Percentiles rank a stretch among this genome's conserved stretches.
Evolutionary conservation across 2,113 vertebrate genomes (phyloP).

Genomic region (Apeltes quadracus): DNA sequence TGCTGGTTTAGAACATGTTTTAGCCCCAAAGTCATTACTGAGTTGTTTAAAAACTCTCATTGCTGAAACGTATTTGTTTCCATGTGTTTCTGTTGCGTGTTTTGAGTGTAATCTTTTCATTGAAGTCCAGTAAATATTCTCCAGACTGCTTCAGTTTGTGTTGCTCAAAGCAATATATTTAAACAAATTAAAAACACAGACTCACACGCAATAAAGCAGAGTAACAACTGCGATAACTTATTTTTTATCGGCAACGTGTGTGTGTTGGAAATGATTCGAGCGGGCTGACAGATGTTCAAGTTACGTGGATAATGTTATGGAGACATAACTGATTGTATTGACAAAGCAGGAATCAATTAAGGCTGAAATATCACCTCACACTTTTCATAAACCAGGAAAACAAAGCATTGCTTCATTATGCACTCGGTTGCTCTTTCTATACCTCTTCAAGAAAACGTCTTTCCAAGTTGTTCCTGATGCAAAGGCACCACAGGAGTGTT

Average conservation of each 20-base stretch:
- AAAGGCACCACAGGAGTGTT: neutral
- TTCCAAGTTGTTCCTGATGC: neutral
- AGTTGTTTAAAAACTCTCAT: neutral
- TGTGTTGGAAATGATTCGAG: neutral
- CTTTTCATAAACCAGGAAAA: neutral
- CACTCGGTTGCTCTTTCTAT: neutral
- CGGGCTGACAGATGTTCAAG: neutral
- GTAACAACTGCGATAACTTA: conserved; percentile 25
- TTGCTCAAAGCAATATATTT: conserved; percentile 24
- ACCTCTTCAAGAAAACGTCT: too few species aligned
- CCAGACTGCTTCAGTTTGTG: conserved; percentile 16
- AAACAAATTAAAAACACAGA: conserved; percentile 21
- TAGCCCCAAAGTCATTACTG: neutral
- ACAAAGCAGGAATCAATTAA: neutral
- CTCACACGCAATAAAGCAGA: neutral
- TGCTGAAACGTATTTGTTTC: conserved; percentile 14
- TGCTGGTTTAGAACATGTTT: conserved; percentile 9
- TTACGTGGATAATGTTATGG: neutral
- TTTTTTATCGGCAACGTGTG: conserved; percentile 27
- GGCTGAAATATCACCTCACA: neutral
- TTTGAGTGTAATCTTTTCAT: conserved; percentile 16
- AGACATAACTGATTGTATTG: neutral
- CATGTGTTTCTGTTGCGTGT: conserved; percentile 27
- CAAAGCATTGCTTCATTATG: neutral
- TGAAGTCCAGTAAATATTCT: conserved; percentile 25